Evolutionary conservation across 2,797 vertebrate genomes (phyloP), one percentile per base, ranked within the genome.

Genomic region (Clarias laeviceps): DNA sequence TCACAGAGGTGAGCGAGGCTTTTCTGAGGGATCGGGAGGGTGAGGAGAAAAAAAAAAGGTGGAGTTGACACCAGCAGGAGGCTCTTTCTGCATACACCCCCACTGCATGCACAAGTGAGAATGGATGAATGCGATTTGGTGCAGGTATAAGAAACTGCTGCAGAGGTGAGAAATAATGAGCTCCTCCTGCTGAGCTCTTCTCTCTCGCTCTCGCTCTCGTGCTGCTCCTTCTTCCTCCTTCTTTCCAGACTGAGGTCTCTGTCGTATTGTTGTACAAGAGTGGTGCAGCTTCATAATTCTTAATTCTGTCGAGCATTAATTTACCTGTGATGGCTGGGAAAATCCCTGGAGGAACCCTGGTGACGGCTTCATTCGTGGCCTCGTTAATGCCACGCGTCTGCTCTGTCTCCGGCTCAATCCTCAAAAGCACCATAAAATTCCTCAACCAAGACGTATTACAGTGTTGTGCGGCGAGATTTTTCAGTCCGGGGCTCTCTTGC

Each of bases 301-400:
- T 88, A 89, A 91, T 90, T 91, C 90, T 89, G 70, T 85, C 45
- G 85, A 89, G 88, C 88, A 88, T 93, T 92, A 90, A 92, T 91
- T 90, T 89, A 87, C 84, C 84, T 87, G 80, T 27, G 56, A 84
- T 87, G 87, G 84, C 89, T 76, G 59, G 56, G 84, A 82, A 54
- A 77, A 66, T 85, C 85, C 89, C 85, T 70, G 15, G 24, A 84
- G 85, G 80, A 90, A 82, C 69, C 87, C 86, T 86, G 88, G 72
- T 87, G 85, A 91, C 87, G 88, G 87, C 89, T 92, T 90, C 56
- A 89, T 92, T 90, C 90, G 64, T 77, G 76, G 69, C 79, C 79
- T 85, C 74, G 89, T 91, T 89, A 87, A 89, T 85, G 87, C 83
- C 80, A 82, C 82, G 87, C 61, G 82, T 88, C 84, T 88, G 27